Conservation (phyloP, 1,140 invertebrate species). For the Chironomus tepperi region DNA sequence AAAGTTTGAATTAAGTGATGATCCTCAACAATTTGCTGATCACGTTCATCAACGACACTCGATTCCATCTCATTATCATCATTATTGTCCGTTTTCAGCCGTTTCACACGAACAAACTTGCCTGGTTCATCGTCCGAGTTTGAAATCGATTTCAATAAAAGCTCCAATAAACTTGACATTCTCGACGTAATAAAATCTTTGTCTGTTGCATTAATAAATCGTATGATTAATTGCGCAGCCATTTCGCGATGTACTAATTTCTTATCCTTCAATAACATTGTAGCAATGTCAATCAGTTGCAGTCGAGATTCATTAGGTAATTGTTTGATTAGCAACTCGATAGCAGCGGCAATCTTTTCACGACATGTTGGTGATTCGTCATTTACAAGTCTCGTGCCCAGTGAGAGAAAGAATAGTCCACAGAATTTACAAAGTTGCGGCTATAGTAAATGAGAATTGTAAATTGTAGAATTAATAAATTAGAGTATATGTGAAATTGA, state of each 20-base stretch:
- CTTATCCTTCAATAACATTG: conserved; percentile 57
- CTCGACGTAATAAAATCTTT: conserved; percentile 46
- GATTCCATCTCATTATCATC: conserved; percentile 31
- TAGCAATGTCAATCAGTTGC: conserved; percentile 54
- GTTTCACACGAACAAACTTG: conserved; percentile 35
- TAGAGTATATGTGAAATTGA: too few species aligned
- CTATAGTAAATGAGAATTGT: not conserved
- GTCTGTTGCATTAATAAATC: conserved; percentile 64
- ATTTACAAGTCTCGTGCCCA: conserved; percentile 63
- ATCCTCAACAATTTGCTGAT: conserved; percentile 43
- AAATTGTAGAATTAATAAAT: conserved; percentile 24
- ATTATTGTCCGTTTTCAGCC: conserved; percentile 35
- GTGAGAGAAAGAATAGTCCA: conserved; percentile 61
- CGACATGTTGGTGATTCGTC: conserved; percentile 59
- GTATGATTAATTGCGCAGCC: conserved; percentile 52
- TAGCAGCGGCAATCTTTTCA: conserved; percentile 53
- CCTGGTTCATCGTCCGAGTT: conserved; percentile 29
- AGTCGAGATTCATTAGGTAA: conserved; percentile 47
- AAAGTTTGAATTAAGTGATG: conserved; percentile 48
- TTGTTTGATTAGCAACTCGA: conserved; percentile 52
- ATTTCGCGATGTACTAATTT: conserved; percentile 52
- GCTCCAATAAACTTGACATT: not conserved
- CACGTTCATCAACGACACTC: conserved; percentile 37
- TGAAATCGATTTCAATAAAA: not conserved
- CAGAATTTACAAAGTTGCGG: conserved; percentile 46